These are phyloP conservation scores for Pelecanoides urinatrix DNA, from an alignment of 2,113 vertebrate genomes.

Conservation along the genomic window DNA sequence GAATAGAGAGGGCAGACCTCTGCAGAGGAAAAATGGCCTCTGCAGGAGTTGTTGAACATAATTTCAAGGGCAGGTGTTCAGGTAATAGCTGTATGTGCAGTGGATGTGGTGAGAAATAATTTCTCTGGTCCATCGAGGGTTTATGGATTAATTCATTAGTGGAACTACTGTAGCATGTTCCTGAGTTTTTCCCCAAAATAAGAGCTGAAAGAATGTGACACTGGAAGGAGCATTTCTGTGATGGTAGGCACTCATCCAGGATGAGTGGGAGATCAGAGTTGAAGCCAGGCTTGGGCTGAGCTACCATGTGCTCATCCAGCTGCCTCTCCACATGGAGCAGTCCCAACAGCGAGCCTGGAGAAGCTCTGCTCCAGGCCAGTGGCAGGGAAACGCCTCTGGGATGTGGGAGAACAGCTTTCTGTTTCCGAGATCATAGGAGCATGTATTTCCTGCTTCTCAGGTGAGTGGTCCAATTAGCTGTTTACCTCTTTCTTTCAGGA, in stretches of 20 bases:
- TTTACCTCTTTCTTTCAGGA: not conserved
- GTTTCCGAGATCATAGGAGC: not conserved
- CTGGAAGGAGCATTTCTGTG: not conserved
- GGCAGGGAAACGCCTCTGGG: not conserved
- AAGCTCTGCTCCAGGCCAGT: not conserved
- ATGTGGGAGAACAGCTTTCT: not conserved
- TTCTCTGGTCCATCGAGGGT: not conserved
- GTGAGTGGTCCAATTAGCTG: not conserved
- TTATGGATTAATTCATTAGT: not conserved
- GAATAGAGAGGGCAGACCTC: not conserved
- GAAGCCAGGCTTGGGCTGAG: constrained; percentile 21
- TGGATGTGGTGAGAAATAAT: not conserved
- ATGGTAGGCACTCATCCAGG: not conserved
- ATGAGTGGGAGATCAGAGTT: not conserved
- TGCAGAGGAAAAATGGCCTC: not conserved
- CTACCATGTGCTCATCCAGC: not conserved
- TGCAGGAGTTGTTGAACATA: not conserved
- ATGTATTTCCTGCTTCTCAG: rapidly evolving
- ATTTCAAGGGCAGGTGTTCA: not conserved
- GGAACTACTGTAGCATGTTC: not conserved
- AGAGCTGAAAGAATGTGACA: not conserved
- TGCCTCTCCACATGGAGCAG: not conserved
- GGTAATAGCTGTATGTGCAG: not conserved
- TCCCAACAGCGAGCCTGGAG: not conserved
- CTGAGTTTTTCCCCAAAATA: not conserved